These are phyloP conservation scores for Periphyllus acericola DNA, from an alignment of 2,888 invertebrate species.

Conservation along the genomic window DNA sequence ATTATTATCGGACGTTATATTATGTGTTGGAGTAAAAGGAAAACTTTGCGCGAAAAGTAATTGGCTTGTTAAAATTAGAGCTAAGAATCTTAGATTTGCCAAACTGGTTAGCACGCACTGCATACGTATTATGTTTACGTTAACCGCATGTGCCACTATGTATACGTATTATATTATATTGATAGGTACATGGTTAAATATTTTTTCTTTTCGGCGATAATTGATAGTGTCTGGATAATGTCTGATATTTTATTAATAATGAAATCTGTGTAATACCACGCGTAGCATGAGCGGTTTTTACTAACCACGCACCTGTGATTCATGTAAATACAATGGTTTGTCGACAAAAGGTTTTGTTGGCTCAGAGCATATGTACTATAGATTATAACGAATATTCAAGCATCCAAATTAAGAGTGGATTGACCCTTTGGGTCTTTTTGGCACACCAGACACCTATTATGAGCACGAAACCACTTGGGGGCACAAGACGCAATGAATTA, in stretches of 20 bases:
- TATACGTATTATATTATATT: neutral
- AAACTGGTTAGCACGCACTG: neutral
- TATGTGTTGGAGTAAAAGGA: neutral
- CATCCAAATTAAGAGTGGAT: slow-evolving; percentile 42
- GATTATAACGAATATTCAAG: slow-evolving; percentile 37
- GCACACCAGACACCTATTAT: slow-evolving; percentile 46
- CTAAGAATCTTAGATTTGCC: no score
- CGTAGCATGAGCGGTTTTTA: neutral
- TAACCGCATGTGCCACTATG: neutral
- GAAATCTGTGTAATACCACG: neutral
- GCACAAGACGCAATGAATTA: slow-evolving; percentile 49
- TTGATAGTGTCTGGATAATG: neutral
- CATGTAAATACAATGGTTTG: slow-evolving; percentile 1
- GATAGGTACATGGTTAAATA: no score
- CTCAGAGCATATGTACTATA: slow-evolving; percentile 1
- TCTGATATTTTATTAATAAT: neutral
- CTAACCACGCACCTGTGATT: neutral
- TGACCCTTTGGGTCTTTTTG: slow-evolving; percentile 57
- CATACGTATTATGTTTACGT: neutral
- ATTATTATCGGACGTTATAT: neutral
- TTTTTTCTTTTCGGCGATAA: neutral
- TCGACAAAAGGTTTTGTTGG: slow-evolving; percentile 38
- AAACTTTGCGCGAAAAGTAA: neutral
- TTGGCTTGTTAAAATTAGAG: no score
- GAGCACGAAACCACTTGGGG: slow-evolving; percentile 45